Conservation (phyloP, 2,888 invertebrate species). For the Monoplex corrugatus region DNA sequence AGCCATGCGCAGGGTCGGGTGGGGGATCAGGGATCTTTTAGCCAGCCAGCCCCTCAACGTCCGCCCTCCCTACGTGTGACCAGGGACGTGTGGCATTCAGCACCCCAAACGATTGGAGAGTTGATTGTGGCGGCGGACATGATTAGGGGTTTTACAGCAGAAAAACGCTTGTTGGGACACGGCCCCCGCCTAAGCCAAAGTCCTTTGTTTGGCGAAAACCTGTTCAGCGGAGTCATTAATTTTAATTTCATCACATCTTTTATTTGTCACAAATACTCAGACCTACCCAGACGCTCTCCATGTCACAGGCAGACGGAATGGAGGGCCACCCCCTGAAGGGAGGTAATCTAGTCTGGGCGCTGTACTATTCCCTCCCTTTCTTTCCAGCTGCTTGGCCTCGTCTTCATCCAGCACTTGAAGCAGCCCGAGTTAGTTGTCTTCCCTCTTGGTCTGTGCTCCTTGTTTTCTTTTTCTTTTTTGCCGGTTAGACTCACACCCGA, state of each 20-base stretch:
- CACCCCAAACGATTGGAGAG: background rate
- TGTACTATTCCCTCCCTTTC: background rate
- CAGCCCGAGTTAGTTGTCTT: background rate
- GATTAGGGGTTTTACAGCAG: background rate
- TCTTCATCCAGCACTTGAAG: slow-evolving; percentile 20
- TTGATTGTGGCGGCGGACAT: background rate
- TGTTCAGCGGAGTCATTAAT: slow-evolving; percentile 45
- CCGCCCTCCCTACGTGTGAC: background rate
- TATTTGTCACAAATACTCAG: slow-evolving; percentile 45
- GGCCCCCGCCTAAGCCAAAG: slow-evolving; percentile 5
- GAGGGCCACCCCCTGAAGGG: slow-evolving; percentile 34
- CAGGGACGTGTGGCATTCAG: slow-evolving; percentile 6
- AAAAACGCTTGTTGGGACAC: background rate
- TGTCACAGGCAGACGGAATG: slow-evolving; percentile 16
- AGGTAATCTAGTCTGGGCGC: slow-evolving; percentile 27
- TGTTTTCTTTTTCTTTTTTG: background rate
- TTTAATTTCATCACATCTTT: slow-evolving; percentile 42
- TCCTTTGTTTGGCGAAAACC: slow-evolving; percentile 43
- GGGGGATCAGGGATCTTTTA: background rate
- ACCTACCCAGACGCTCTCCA: slow-evolving; percentile 37
- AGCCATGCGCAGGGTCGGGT: background rate
- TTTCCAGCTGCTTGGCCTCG: slow-evolving; percentile 24
- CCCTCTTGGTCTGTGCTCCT: background rate
- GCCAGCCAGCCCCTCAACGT: background rate
- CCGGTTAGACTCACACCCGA: slow-evolving; percentile 16